Conservation (phyloP, 2,888 invertebrate species). For the Notodonta ziczac region DNA sequence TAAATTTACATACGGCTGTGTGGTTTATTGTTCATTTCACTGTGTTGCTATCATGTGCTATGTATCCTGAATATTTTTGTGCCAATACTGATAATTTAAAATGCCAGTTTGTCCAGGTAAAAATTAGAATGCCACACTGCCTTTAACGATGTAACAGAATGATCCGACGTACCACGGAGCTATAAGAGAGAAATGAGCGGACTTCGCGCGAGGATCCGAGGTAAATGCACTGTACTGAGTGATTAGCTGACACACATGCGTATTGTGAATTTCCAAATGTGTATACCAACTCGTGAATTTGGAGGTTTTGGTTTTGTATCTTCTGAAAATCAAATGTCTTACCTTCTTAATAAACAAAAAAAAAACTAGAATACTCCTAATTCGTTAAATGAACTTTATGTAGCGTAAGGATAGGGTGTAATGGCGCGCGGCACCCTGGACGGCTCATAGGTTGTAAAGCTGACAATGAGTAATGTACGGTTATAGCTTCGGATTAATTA, state of each 20-base stretch:
- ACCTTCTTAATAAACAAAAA: background rate
- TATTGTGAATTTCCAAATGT: slow-evolving; percentile 39
- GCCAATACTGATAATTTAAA: slow-evolving; percentile 68
- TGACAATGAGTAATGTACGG: slow-evolving; percentile 37
- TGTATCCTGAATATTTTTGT: slow-evolving; percentile 47
- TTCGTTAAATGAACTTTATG: slow-evolving; percentile 37
- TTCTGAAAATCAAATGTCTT: slow-evolving; percentile 18
- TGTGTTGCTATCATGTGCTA: slow-evolving; percentile 36
- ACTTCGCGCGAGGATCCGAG: slow-evolving; percentile 71
- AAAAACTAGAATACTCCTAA: slow-evolving; percentile 16
- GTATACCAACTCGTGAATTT: slow-evolving; percentile 39
- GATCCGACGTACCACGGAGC: slow-evolving; percentile 68
- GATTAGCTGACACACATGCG: slow-evolving; percentile 51
- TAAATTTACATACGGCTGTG: slow-evolving; percentile 60
- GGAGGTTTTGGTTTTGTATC: slow-evolving; percentile 29
- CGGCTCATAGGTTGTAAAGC: slow-evolving; percentile 56
- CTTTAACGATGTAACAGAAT: slow-evolving; percentile 69
- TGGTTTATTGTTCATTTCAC: slow-evolving; percentile 56
- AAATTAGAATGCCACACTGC: slow-evolving; percentile 79
- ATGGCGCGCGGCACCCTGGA: slow-evolving; percentile 40
- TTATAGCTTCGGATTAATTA: slow-evolving; percentile 63
- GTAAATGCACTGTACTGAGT: slow-evolving; percentile 77
- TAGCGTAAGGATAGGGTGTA: slow-evolving; percentile 40
- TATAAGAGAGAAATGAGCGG: slow-evolving; percentile 56
- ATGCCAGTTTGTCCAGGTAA: slow-evolving; percentile 81